Evolutionary conservation across 2,888 invertebrate species (phyloP).

Genomic region (Erebia aethiops): DNA sequence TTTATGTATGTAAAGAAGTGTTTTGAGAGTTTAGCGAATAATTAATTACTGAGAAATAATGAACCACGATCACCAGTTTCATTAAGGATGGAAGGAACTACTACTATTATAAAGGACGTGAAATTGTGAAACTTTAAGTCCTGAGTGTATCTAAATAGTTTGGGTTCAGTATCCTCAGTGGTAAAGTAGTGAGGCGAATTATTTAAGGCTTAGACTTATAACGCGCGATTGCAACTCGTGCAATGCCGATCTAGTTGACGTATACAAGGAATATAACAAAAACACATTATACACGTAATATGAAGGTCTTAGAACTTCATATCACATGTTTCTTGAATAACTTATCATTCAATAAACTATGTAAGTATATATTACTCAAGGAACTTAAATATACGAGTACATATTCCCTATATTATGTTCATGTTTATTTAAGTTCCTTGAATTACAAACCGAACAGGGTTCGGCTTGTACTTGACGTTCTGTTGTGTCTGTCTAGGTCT

Average conservation of each 20-base stretch:
- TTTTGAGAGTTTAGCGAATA: slow-evolving; percentile 31
- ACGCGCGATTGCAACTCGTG: background rate
- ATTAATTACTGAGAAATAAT: slow-evolving; percentile 31
- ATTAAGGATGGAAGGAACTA: too few relatives aligned
- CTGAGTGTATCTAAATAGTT: background rate
- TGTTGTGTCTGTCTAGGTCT: background rate
- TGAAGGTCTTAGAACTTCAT: too few relatives aligned
- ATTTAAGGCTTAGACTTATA: background rate
- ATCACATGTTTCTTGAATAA: too few relatives aligned
- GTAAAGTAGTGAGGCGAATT: background rate
- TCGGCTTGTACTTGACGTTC: background rate
- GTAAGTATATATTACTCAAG: too few relatives aligned
- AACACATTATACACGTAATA: too few relatives aligned
- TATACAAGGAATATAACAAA: too few relatives aligned
- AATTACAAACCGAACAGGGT: background rate
- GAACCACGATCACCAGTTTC: slow-evolving; percentile 18
- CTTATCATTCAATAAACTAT: too few relatives aligned
- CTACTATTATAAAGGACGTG: background rate
- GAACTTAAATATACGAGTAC: too few relatives aligned
- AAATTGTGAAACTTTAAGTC: background rate
- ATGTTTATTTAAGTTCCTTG: background rate
- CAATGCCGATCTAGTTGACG: too few relatives aligned
- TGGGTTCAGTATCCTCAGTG: slow-evolving; percentile 7
- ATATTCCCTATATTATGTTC: background rate
- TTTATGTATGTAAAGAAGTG: slow-evolving; percentile 20